Percentiles rank a stretch among this genome's conserved stretches.
phyloP scores from a whole-genome alignment of 2,797 vertebrate species.

The Cottoperca gobio region DNA sequence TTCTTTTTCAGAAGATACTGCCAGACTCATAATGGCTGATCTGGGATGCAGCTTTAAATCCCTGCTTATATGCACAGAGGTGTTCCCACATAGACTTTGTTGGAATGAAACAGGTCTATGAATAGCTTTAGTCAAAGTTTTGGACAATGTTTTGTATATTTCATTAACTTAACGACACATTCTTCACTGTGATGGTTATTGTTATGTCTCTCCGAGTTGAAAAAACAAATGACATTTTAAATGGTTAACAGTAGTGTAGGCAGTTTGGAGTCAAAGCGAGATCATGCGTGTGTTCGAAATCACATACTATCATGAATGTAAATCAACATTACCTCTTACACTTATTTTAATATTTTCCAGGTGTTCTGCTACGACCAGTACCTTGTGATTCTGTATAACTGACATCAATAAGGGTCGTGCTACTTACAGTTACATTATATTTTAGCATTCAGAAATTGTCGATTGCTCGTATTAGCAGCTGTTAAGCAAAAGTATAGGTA shows the following conservation, averaged over 20 bases:
- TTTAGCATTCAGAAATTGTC: too few species aligned
- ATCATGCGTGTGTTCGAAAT: too few species aligned
- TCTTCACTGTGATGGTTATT: neutral
- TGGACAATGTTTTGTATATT: neutral
- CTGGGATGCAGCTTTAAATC: conserved; percentile 18
- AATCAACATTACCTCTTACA: too few species aligned
- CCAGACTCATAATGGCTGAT: conserved; percentile 15
- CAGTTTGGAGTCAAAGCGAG: too few species aligned
- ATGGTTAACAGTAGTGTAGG: too few species aligned
- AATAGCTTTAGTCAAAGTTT: neutral
- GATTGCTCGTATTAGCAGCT: neutral
- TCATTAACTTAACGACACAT: neutral
- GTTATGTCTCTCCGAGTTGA: neutral
- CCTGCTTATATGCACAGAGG: neutral
- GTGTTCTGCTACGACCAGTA: neutral
- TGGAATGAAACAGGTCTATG: neutral
- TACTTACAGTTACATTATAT: neutral
- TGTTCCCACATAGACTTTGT: neutral
- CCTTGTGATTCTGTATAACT: neutral
- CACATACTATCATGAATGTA: too few species aligned
- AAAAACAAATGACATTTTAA: too few species aligned
- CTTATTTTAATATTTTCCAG: too few species aligned
- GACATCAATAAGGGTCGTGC: neutral
- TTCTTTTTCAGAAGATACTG: conserved; percentile 23
- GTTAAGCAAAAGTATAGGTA: neutral